Base-by-base conservation (phyloP, 2,113 vertebrate genomes). In the Peromyscus californicus region DNA sequence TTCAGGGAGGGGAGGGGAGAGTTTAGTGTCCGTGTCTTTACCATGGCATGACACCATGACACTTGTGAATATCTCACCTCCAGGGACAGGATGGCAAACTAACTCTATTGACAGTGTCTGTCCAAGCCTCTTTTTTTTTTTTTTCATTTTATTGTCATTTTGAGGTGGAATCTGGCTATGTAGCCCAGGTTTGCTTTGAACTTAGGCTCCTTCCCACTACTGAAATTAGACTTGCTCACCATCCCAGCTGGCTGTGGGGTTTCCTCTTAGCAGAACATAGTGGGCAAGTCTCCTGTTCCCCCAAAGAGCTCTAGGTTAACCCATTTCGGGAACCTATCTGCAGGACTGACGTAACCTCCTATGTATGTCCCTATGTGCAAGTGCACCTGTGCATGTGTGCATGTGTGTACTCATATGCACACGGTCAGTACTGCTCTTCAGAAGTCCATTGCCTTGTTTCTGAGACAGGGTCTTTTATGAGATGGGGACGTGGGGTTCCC, bases 11-110 rank as follows among this genome's bases (percentile, higher is more conserved):
- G 7, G 29, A 54, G 8, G 31, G 76, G 69, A 74, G 31, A 59
- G 61, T 16, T 29, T 22, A 59, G 29, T 29, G 13, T 6, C 26
- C 1, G 26, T 5, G 51, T 17, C 74, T 92, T 83, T 87, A 69
- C 10, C 61, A n/a, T n/a, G 36, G 39, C 36, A 17, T 1, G 91
- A 72, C 26, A 6, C 54, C 61, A 3, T 11, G 54, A n/a, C 48
- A 11, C 5, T 65, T 0, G 4, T 0, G n/a, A 59, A 45, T 33
- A 5, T 3, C 7, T 2, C 16, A 6, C 21, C 65, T 65, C 11
- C 57, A 84, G 65, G 79, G 39, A 26, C 45, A 80, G 45, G 45
- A 4, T 0, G 2, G 21, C 36, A 10, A 63, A 63, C 13, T 7
- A 69, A 22, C 54, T 72, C 17, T 29, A 31, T 0, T 7, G 91